A percentile compares a stretch with the other conserved stretches of the same genome.
Conservation (phyloP, 2,113 vertebrate genomes). For the Entomyzon cyanotis region DNA sequence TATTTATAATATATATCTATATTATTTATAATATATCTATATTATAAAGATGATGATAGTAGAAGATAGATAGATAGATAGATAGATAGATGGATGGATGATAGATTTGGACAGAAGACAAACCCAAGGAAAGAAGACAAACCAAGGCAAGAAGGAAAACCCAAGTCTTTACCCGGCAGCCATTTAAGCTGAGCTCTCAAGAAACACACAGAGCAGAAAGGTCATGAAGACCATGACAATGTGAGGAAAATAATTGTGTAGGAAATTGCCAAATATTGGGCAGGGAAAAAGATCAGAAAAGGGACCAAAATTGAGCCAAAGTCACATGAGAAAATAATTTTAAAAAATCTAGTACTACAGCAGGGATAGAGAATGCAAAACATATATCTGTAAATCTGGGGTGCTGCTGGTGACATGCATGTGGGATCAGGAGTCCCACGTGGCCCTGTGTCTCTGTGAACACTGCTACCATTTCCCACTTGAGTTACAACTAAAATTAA, state of each 20-base stretch:
- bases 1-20: too few species aligned
- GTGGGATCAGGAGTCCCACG: not conserved
- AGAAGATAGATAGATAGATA: too few species aligned
- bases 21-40: not conserved
- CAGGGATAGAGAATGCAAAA: not conserved
- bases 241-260: not conserved
- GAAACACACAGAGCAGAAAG: not conserved
- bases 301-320: not conserved
- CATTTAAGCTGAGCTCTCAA: not conserved
- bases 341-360: not conserved
- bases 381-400: not conserved
- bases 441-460: not conserved
- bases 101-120: not conserved
- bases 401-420: not conserved
- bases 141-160: not conserved
- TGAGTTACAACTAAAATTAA: not conserved
- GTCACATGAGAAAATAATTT: not conserved
- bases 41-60: not conserved
- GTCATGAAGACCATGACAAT: not conserved
- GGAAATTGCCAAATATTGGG: not conserved
- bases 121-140: not conserved
- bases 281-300: not conserved
- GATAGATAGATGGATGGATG: too few species aligned
- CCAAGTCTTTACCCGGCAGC: not conserved
- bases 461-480: not conserved